Percentiles rank a stretch among this genome's conserved stretches.
Conservation (phyloP, 30 jellyfish, hydroid and myxozoan species). For the Pelagia noctiluca region DNA sequence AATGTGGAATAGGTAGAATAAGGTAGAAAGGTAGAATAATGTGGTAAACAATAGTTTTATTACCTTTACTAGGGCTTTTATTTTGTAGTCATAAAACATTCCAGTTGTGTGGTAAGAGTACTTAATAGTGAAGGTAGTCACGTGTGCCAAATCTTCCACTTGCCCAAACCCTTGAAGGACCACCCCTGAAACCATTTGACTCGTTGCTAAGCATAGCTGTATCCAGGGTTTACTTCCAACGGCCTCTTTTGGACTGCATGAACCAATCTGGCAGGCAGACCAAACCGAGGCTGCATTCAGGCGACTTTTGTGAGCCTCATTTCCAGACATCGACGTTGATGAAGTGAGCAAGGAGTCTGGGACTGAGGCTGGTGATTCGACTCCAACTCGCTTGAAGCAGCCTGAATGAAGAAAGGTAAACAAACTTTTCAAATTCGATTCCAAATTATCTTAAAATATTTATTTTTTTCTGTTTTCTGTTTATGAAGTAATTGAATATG, state of each 20-base stretch:
- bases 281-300: constrained; percentile 28
- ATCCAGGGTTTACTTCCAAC: constrained; percentile 67
- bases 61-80: constrained; percentile 28
- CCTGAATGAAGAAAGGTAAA: neutral
- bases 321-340: constrained; percentile 35
- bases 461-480: too few relatives aligned
- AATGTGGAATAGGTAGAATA: too few relatives aligned
- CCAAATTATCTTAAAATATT: too few relatives aligned
- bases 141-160: constrained; percentile 39
- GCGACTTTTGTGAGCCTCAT: constrained; percentile 33
- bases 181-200: constrained; percentile 18
- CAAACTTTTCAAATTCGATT: neutral
- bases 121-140: constrained; percentile 35
- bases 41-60: too few relatives aligned
- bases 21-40: too few relatives aligned
- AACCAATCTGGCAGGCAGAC: constrained; percentile 60
- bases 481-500: too few relatives aligned
- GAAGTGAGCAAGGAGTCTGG: constrained; percentile 34
- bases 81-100: constrained; percentile 12
- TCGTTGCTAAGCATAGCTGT: constrained; percentile 29
- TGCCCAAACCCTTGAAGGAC: constrained; percentile 62
- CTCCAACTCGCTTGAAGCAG: constrained; percentile 44
- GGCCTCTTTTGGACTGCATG: constrained; percentile 40
- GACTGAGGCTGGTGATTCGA: neutral
- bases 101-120: constrained; percentile 14